A percentile compares a stretch with the other conserved stretches of the same genome.
Evolutionary conservation across 1,140 invertebrate species (phyloP).

Genomic region (Stenopsyche tienmushanensis): DNA sequence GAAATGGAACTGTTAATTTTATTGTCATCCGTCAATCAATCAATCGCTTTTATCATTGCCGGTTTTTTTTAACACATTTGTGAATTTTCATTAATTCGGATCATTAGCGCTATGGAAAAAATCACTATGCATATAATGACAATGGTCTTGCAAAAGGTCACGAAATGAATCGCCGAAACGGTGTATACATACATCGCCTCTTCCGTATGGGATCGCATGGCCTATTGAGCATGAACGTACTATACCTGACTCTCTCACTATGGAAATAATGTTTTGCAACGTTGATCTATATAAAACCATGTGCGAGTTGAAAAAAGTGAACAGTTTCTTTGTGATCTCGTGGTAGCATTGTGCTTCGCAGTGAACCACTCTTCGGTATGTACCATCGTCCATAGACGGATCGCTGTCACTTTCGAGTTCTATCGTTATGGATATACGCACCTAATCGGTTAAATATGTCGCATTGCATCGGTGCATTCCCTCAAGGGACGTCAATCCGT

Average conservation of each 20-base stretch:
- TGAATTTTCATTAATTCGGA: too few relatives aligned
- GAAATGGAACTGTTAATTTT: too few relatives aligned
- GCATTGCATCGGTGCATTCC: not conserved
- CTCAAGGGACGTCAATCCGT: not conserved
- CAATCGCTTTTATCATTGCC: too few relatives aligned
- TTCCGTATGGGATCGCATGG: too few relatives aligned
- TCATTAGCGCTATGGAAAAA: too few relatives aligned
- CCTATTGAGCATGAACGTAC: conserved; percentile 16
- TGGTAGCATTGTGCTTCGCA: conserved; percentile 5
- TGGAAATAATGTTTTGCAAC: conserved; percentile 34
- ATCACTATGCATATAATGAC: too few relatives aligned
- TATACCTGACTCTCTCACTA: conserved; percentile 4
- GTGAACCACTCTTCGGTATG: not conserved
- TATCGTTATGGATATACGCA: not conserved
- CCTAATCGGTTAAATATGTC: not conserved
- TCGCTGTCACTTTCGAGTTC: conserved; percentile 1
- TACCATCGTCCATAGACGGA: not conserved
- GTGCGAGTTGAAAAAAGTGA: conserved; percentile 25
- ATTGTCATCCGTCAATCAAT: too few relatives aligned
- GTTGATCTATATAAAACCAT: conserved; percentile 36
- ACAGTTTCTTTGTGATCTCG: conserved; percentile 23
- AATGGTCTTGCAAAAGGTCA: too few relatives aligned
- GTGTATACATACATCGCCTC: too few relatives aligned
- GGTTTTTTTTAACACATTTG: too few relatives aligned
- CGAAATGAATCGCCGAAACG: too few relatives aligned